phyloP scores from a whole-genome alignment of 2,113 vertebrate species.

The Gallinago paraguaiae region DNA sequence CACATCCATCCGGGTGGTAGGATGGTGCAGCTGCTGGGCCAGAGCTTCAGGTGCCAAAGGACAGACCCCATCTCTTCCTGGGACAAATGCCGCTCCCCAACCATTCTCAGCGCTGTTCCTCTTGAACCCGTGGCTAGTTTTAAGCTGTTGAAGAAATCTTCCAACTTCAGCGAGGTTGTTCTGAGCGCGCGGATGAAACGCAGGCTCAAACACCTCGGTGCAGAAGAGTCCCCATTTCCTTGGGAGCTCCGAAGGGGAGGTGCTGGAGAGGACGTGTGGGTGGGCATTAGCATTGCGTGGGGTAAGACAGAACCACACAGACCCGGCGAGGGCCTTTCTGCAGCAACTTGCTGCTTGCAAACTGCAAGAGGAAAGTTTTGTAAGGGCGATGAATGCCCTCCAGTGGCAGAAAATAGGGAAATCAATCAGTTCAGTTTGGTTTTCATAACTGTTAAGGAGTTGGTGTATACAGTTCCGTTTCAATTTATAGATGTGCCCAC shows the following conservation, averaged over 20 bases:
- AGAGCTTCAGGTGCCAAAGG: not conserved
- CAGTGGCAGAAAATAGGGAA: not conserved
- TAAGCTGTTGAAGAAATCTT: not conserved
- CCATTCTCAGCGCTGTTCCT: accelerated
- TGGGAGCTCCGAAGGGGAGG: not conserved
- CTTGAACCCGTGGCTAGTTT: not conserved
- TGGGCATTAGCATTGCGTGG: accelerated
- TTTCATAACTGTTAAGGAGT: accelerated
- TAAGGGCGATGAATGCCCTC: conserved; percentile 29
- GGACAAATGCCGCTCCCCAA: not conserved
- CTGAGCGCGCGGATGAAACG: not conserved
- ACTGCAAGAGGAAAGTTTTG: not conserved
- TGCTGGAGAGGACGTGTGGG: accelerated
- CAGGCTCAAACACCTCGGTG: accelerated
- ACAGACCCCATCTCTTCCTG: not conserved
- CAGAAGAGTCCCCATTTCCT: not conserved
- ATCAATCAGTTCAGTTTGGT: accelerated
- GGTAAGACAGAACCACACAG: not conserved
- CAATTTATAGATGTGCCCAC: accelerated
- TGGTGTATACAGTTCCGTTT: not conserved
- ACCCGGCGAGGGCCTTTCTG: accelerated
- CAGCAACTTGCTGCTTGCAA: not conserved
- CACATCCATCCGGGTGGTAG: accelerated
- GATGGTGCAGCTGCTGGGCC: not conserved
- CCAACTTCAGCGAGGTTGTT: not conserved